Percentiles rank a stretch among this genome's conserved stretches.
Evolutionary conservation across 2,797 vertebrate genomes (phyloP).

Genomic region (Chelonia mydas): DNA sequence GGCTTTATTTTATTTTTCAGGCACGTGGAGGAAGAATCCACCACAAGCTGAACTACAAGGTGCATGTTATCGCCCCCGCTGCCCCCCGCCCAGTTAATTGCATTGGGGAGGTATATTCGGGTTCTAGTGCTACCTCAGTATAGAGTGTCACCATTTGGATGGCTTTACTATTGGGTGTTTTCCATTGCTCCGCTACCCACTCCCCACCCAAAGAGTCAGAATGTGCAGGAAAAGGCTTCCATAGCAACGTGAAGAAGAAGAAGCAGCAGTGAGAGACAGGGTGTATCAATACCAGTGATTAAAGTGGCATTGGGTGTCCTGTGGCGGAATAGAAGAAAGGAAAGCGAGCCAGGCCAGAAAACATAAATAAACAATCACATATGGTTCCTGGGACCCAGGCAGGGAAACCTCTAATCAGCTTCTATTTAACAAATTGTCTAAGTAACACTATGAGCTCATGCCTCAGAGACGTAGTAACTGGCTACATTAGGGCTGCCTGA

Average conservation of each 20-base stretch:
- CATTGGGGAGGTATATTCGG: neutral
- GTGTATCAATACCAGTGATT: fast-evolving
- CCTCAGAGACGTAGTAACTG: neutral
- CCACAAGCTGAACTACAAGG: neutral
- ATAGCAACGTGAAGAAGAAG: neutral
- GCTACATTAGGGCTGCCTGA: neutral
- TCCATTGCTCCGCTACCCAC: neutral
- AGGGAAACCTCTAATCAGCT: slow-evolving; percentile 9
- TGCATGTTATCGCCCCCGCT: neutral
- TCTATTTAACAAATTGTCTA: neutral
- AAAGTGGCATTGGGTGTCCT: neutral
- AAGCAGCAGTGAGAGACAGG: neutral
- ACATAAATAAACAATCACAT: neutral
- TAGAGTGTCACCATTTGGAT: neutral
- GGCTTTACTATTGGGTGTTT: neutral
- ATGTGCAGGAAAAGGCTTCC: neutral
- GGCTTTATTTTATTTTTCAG: neutral
- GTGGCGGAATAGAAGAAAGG: neutral
- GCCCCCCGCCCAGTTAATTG: neutral
- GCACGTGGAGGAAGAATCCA: neutral
- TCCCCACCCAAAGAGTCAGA: neutral
- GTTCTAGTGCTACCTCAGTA: neutral
- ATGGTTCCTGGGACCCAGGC: neutral
- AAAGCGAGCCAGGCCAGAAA: neutral
- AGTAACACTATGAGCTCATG: neutral